These are phyloP conservation scores for Paedocypris sp. DNA, from an alignment of 2,113 vertebrate species.

Conservation along the genomic window DNA sequence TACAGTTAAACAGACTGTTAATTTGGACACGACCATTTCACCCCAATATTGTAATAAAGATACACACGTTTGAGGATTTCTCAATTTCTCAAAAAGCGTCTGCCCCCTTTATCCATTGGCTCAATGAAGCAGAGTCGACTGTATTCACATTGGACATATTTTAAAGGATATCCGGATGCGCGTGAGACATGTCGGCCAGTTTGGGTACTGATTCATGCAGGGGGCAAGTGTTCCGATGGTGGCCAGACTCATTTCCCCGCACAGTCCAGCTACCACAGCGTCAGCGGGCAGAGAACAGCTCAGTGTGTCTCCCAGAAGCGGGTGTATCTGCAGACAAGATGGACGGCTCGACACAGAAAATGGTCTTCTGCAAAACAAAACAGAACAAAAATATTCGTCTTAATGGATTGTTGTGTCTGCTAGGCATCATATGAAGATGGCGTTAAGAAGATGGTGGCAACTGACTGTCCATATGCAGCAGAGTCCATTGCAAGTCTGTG, in stretches of 20 bases:
- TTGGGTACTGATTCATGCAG: constrained; percentile 58
- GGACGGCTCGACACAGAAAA: constrained; percentile 29
- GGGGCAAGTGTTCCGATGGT: constrained; percentile 60
- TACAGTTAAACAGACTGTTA: too few relatives aligned
- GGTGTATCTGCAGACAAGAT: constrained; percentile 63
- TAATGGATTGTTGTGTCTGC: neutral
- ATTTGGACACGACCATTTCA: too few relatives aligned
- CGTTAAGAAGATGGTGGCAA: neutral
- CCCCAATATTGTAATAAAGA: too few relatives aligned
- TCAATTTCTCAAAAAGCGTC: too few relatives aligned
- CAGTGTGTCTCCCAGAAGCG: constrained; percentile 50
- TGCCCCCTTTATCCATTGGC: too few relatives aligned
- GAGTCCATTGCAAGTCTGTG: constrained; percentile 14
- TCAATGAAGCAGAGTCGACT: too few relatives aligned
- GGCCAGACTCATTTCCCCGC: constrained; percentile 57
- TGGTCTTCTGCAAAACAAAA: constrained; percentile 36
- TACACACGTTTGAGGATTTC: too few relatives aligned
- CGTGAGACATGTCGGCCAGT: constrained; percentile 51
- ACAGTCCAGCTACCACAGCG: constrained; percentile 49
- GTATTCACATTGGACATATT: neutral
- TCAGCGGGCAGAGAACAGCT: constrained; percentile 56
- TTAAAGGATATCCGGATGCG: constrained; percentile 71
- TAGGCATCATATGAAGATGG: neutral
- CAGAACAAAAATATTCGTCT: neutral
- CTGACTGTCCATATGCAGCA: constrained; percentile 11